Evolutionary conservation across 2,797 vertebrate species (phyloP).

Genomic region (Coregonus suidteri): DNA sequence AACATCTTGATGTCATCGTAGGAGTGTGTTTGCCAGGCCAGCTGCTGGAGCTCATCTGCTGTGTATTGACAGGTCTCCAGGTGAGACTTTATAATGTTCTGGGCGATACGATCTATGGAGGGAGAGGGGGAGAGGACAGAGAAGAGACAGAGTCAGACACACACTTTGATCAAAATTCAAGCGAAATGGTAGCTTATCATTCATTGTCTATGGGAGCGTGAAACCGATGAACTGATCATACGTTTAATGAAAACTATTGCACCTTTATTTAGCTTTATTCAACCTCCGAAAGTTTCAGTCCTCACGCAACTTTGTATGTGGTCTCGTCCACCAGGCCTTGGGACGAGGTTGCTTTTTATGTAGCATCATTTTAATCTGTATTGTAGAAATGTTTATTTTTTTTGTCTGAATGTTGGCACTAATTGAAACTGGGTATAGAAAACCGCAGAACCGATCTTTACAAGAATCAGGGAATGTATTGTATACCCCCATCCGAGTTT

Average conservation of each 20-base stretch:
- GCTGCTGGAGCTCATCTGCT: constrained; percentile 96
- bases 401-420: background rate
- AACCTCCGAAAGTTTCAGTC: background rate
- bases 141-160: background rate
- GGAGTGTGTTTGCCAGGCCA: constrained; percentile 97
- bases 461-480: background rate
- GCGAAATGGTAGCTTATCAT: background rate
- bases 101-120: constrained; percentile 92
- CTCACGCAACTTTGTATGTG: background rate
- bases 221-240: background rate
- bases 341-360: background rate
- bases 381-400: background rate
- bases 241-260: background rate
- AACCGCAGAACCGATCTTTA: background rate
- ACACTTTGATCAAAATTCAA: background rate
- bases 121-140: constrained; percentile 21
- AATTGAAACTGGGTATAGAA: background rate
- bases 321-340: background rate
- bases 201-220: background rate
- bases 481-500: background rate
- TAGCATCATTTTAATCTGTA: background rate
- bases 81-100: constrained; percentile 99
- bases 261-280: background rate
- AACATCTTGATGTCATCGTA: constrained; percentile 98
- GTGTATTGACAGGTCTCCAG: constrained; percentile 99